These are phyloP conservation scores for Antitype chi DNA, from an alignment of 2,888 invertebrate species.

Conservation along the genomic window DNA sequence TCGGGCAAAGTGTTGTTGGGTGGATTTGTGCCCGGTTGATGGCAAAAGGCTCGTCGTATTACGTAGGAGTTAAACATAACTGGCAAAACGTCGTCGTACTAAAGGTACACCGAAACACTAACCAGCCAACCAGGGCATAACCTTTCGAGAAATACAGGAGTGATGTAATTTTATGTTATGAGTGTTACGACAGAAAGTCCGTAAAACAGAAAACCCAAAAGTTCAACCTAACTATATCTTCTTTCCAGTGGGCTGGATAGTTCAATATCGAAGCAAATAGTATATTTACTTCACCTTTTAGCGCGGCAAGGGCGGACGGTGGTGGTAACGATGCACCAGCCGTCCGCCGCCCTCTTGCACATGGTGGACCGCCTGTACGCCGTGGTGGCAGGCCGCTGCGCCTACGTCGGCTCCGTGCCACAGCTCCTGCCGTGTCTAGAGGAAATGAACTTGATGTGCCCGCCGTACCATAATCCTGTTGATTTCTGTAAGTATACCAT, in stretches of 20 bases:
- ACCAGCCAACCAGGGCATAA: too few species aligned
- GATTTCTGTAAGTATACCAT: conserved; percentile 94
- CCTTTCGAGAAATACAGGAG: background rate
- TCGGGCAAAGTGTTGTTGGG: background rate
- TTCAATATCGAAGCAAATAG: conserved; percentile 95
- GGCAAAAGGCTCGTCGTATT: background rate
- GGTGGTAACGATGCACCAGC: conserved; percentile 97
- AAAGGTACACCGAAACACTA: background rate
- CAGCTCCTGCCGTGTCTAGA: conserved; percentile 94
- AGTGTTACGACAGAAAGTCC: background rate
- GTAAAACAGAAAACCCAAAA: conserved; percentile 1
- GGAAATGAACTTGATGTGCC: conserved; percentile 93
- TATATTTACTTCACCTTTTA: conserved; percentile 94
- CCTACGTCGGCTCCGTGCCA: conserved; percentile 94
- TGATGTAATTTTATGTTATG: background rate
- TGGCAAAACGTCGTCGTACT: background rate
- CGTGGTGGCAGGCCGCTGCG: conserved; percentile 94
- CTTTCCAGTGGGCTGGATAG: conserved; percentile 85
- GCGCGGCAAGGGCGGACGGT: conserved; percentile 96
- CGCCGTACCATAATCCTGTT: conserved; percentile 97
- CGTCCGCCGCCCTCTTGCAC: conserved; percentile 95
- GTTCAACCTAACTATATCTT: conserved; percentile 54
- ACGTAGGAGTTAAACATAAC: background rate
- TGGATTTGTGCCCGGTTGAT: background rate
- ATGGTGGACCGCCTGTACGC: conserved; percentile 97